Evolutionary conservation across 1,140 invertebrate species (phyloP), one percentile per base, ranked within the genome.

Genomic region (Apis florea): DNA sequence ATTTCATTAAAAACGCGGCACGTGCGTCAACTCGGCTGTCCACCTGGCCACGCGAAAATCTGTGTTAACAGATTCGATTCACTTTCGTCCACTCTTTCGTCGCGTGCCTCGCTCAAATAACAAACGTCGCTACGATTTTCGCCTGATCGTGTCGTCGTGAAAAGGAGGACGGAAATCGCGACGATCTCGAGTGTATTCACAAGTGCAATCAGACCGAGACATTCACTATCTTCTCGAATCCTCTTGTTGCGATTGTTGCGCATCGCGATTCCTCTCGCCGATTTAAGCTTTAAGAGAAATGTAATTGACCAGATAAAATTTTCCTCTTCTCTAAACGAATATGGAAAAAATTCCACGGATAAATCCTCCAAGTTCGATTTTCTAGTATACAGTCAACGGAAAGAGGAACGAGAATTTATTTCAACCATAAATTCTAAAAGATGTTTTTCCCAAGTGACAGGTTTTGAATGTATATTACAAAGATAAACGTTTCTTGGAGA

Each of bases 201-300:
- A 9, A 24, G 2, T 49, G 77, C 58, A 88, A 88, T 87, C 63
- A 88, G 87, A 87, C 80, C 87, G 80, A 88, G 47, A 85, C 87
- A 74, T n/a, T 63, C 17, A n/a, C 6, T 58, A 63, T 70, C 58
- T 64, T 31, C 21, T 54, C 0, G 51, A 63, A 73, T 82, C 51
- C 19, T 17, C 24, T n/a, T 56, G 49, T 49, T 40, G 59, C 11
- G 3, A 11, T 15, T 12, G 51, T 49, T 56, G 61, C 61, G 15
- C 24, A 10, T 58, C 12, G 24, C 26, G 31, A 31, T 4, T 31
- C 31, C 31, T 9, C 21, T 3, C 10, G 9, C 4, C 13, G 56
- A 59, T 51, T 71, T 47, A 1, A 56, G 17, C 19, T 40, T 40
- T 40, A 0, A 5, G 31, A 54, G 49, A 71, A 63, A 63, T 15